Evolutionary conservation across 2,888 invertebrate species (phyloP).

Genomic region (Flabesymbios commensalis): DNA sequence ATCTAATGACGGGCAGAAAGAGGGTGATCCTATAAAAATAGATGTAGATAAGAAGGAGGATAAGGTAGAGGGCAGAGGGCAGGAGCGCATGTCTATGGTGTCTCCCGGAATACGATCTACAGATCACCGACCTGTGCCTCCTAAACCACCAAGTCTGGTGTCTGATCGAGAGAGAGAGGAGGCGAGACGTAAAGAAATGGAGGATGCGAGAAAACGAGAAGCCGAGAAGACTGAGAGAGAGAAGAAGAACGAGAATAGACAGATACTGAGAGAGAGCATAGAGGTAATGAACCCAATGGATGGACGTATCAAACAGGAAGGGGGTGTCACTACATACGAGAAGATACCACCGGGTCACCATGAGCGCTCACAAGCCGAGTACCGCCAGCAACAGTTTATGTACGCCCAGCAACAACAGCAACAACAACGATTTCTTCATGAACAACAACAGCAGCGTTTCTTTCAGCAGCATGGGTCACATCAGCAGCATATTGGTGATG

Average conservation of each 20-base stretch:
- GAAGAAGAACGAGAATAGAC: conserved; percentile 60
- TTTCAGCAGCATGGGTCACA: not conserved
- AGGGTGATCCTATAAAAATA: too few relatives aligned
- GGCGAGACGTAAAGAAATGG: conserved; percentile 1
- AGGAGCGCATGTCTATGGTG: too few relatives aligned
- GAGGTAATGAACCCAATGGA: conserved; percentile 61
- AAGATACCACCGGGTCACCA: not conserved
- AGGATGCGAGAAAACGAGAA: too few relatives aligned
- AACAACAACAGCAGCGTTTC: too few relatives aligned
- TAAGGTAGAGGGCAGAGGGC: too few relatives aligned
- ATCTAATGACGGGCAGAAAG: too few relatives aligned
- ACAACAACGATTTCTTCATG: too few relatives aligned
- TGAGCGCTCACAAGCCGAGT: not conserved
- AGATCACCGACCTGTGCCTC: not conserved
- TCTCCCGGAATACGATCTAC: too few relatives aligned
- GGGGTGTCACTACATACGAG: not conserved
- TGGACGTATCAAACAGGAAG: not conserved
- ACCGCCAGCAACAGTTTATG: not conserved
- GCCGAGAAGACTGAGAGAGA: conserved; percentile 40
- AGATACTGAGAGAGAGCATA: conserved; percentile 60
- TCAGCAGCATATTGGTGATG: not conserved
- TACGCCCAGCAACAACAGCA: too few relatives aligned
- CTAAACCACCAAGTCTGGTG: conserved; percentile 19
- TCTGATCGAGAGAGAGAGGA: conserved; percentile 21
- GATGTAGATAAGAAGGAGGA: too few relatives aligned